Conservation (phyloP, 2,113 vertebrate species). For the Oncorhynchus mykiss region DNA sequence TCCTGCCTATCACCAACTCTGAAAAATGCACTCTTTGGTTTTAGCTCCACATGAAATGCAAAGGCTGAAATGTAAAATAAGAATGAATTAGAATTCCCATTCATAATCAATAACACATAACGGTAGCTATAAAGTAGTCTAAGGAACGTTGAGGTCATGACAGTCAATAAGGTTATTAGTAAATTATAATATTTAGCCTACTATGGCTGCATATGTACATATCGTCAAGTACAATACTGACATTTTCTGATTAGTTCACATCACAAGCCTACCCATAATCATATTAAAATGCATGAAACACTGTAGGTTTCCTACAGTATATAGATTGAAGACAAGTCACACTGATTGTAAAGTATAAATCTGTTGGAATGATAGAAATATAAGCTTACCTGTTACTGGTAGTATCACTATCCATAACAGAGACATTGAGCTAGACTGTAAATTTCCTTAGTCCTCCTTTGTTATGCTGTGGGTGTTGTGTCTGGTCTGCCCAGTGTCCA, state of each 20-base stretch:
- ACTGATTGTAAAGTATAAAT: neutral
- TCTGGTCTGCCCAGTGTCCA: neutral
- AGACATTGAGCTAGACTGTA: neutral
- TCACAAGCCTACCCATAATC: too few species aligned
- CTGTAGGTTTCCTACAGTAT: too few species aligned
- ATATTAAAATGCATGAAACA: too few species aligned
- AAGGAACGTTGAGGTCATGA: neutral
- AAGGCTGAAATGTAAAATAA: neutral
- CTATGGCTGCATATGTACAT: too few species aligned
- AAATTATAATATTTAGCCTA: too few species aligned
- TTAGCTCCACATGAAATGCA: slow-evolving; percentile 30
- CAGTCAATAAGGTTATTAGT: neutral
- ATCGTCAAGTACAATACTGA: too few species aligned
- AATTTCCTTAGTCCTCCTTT: neutral
- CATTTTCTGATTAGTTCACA: too few species aligned
- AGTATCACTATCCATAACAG: slow-evolving; percentile 15
- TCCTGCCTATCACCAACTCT: slow-evolving; percentile 47
- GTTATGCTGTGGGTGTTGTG: neutral
- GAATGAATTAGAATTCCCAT: slow-evolving; percentile 34
- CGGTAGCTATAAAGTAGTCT: neutral
- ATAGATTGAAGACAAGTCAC: neutral
- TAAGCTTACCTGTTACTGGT: slow-evolving; percentile 23
- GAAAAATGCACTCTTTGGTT: slow-evolving; percentile 47
- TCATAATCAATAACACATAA: slow-evolving; percentile 12
- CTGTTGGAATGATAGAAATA: neutral